These are phyloP conservation scores for Alces alces DNA, from an alignment of 2,113 vertebrate species.

Conservation along the genomic window DNA sequence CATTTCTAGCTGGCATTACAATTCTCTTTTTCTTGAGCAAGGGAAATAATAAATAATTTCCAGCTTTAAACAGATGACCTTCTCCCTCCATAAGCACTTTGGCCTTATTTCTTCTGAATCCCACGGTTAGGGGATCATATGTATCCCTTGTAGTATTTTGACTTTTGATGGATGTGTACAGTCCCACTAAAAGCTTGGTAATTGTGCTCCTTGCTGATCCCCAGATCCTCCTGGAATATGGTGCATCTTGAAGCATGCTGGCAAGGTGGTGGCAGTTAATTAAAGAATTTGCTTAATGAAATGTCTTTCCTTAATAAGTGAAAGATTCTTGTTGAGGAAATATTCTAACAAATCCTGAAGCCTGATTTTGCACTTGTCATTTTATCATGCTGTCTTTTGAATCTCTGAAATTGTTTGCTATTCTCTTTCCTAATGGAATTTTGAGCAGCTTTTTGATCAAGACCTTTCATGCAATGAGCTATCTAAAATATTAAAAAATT, in stretches of 20 bases:
- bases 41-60: neutral
- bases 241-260: neutral
- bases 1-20: neutral
- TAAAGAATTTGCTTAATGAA: conserved; percentile 53
- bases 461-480: neutral
- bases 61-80: neutral
- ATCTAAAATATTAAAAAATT: neutral
- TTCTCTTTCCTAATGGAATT: conserved; percentile 71
- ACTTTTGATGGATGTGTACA: neutral
- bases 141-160: neutral
- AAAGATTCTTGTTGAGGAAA: neutral
- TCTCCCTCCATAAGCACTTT: neutral
- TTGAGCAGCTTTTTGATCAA: conserved; percentile 63
- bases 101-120: neutral
- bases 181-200: neutral
- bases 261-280: conserved; percentile 40
- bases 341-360: neutral
- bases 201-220: neutral
- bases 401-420: conserved; percentile 48
- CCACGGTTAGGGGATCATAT: neutral
- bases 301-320: neutral
- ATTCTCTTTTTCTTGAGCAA: neutral
- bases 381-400: conserved; percentile 48
- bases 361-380: neutral
- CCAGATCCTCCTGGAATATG: neutral